phyloP scores from a whole-genome alignment of 1,140 invertebrate species.

The Trichomalopsis sarcophagae region DNA sequence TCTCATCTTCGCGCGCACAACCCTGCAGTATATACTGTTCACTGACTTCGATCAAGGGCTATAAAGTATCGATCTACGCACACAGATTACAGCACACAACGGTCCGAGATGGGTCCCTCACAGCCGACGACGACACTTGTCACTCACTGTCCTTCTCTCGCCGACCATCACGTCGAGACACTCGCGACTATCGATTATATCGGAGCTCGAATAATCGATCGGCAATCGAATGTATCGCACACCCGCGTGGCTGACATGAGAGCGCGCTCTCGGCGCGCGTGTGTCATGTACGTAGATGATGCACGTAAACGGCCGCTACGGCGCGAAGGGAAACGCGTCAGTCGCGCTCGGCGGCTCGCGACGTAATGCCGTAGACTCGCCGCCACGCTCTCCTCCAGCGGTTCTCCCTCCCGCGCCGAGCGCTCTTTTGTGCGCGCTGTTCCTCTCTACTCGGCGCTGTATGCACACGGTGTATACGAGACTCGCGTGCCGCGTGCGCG shows the following conservation, averaged over 20 bases:
- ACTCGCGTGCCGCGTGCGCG: neutral
- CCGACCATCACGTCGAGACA: no score
- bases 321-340: constrained; percentile 63
- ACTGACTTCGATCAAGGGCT: no score
- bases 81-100: no score
- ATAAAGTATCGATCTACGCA: no score
- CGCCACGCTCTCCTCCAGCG: constrained; percentile 65
- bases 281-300: neutral
- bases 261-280: neutral
- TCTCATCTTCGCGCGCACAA: neutral
- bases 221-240: neutral
- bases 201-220: neutral
- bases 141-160: no score
- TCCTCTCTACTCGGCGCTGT: neutral
- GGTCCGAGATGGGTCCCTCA: no score
- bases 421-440: constrained; percentile 40
- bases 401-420: constrained; percentile 50
- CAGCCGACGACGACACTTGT: no score
- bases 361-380: constrained; percentile 69
- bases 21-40: neutral
- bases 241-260: neutral
- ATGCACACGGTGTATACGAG: neutral
- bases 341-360: constrained; percentile 72
- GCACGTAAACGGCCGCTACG: neutral
- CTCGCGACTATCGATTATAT: neutral